Evolutionary conservation across 1,140 invertebrate species (phyloP).

Genomic region (Globodera ellingtonae): DNA sequence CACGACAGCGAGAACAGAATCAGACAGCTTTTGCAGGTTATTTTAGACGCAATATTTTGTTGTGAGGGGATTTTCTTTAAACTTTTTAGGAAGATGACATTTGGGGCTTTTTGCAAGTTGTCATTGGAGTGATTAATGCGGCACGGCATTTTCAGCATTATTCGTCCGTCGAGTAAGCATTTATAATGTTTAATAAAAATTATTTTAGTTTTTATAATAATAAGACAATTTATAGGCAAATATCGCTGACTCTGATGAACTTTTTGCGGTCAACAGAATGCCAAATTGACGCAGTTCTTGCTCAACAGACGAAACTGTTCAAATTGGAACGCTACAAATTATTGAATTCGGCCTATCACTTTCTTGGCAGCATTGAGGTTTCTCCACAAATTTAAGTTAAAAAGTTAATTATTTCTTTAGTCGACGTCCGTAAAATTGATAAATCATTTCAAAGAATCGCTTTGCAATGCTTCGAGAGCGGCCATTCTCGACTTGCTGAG

Average conservation of each 20-base stretch:
- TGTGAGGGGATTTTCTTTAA: neutral
- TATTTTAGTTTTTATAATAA: neutral
- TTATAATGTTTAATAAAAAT: conserved; percentile 1
- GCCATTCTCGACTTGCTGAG: conserved; percentile 45
- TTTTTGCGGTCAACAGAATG: conserved; percentile 45
- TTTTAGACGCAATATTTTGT: conserved; percentile 28
- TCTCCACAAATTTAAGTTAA: conserved; percentile 9
- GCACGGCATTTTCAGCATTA: conserved; percentile 46
- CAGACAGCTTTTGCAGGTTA: conserved; percentile 45
- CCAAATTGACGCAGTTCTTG: conserved; percentile 50
- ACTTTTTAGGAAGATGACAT: conserved; percentile 54
- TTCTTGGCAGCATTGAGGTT: conserved; percentile 51
- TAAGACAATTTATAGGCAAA: conserved; percentile 46
- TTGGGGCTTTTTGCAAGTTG: conserved; percentile 52
- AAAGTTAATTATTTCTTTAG: conserved; percentile 29
- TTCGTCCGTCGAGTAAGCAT: conserved; percentile 50
- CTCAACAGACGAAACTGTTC: conserved; percentile 48
- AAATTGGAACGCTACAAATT: conserved; percentile 49
- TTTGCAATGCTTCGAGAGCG: conserved; percentile 45
- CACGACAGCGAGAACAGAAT: conserved; percentile 42
- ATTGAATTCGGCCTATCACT: conserved; percentile 51
- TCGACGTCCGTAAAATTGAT: conserved; percentile 42
- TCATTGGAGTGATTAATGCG: conserved; percentile 55
- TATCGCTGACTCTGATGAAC: conserved; percentile 47
- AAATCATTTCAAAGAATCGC: conserved; percentile 43